Evolutionary conservation across 2,797 vertebrate genomes (phyloP).

Genomic region (Graptemys geographica): DNA sequence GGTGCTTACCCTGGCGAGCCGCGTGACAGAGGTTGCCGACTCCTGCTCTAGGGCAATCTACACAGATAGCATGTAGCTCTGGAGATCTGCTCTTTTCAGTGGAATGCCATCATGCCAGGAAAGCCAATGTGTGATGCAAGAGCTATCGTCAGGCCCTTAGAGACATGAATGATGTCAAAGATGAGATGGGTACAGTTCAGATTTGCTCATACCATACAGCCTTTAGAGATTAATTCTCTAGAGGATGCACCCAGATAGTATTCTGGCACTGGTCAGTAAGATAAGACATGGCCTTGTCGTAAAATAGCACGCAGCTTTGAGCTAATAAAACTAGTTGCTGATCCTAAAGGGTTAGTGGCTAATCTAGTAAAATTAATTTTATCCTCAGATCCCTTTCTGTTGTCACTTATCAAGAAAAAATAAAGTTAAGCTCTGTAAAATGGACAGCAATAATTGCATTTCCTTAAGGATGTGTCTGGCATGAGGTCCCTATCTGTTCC

Average conservation of each 20-base stretch:
- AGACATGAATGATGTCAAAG: neutral
- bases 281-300: neutral
- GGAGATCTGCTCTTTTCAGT: neutral
- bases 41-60: neutral
- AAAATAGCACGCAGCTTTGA: constrained; percentile 31
- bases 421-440: constrained; percentile 61
- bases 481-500: constrained; percentile 58
- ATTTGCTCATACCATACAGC: neutral
- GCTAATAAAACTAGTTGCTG: neutral
- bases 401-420: constrained; percentile 63
- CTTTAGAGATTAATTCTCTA: neutral
- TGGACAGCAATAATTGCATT: constrained; percentile 79
- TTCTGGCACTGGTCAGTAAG: neutral
- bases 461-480: constrained; percentile 74
- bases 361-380: constrained; percentile 50
- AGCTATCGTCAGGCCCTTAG: neutral
- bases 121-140: neutral
- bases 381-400: constrained; percentile 46
- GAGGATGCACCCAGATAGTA: constrained; percentile 27
- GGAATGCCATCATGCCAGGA: neutral
- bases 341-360: constrained; percentile 62
- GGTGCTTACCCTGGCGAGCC: too few relatives aligned
- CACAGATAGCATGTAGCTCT: neutral
- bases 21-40: too few relatives aligned
- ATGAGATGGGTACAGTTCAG: neutral